These are phyloP conservation scores for Urocynchramus pylzowi DNA, from an alignment of 2,113 vertebrate species.

Conservation along the genomic window DNA sequence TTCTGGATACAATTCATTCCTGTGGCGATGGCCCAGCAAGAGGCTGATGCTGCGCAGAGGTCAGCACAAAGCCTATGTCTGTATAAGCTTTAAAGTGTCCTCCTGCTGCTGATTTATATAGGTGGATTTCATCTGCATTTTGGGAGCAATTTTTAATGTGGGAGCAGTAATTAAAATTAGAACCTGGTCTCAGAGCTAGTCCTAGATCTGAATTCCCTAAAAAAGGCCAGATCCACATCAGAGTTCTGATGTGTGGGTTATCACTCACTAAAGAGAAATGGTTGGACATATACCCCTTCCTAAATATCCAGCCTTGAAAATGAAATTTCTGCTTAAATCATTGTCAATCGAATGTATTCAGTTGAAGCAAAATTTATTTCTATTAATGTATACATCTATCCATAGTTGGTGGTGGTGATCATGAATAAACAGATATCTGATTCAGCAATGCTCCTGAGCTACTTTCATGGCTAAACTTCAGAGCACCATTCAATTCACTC, in stretches of 20 bases:
- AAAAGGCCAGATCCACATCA: background rate
- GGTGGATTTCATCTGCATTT: background rate
- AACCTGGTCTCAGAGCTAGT: background rate
- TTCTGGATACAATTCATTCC: background rate
- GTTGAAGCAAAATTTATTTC: background rate
- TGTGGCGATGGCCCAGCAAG: background rate
- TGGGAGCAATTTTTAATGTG: background rate
- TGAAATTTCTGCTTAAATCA: background rate
- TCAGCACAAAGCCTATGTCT: background rate
- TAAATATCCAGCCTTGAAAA: background rate
- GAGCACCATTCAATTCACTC: background rate
- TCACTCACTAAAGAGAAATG: background rate
- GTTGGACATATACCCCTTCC: background rate
- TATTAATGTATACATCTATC: background rate
- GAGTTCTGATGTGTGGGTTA: background rate
- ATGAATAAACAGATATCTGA: background rate
- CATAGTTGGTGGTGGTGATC: background rate
- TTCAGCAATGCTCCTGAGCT: background rate
- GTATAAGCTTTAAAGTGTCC: background rate
- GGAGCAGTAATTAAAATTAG: background rate
- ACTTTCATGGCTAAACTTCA: background rate
- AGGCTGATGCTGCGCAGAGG: background rate
- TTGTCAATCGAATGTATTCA: background rate
- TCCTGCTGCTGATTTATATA: background rate
- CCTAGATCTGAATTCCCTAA: background rate